Base-by-base conservation (phyloP, 2,888 invertebrate genomes). In the Stegophylla sp. region DNA sequence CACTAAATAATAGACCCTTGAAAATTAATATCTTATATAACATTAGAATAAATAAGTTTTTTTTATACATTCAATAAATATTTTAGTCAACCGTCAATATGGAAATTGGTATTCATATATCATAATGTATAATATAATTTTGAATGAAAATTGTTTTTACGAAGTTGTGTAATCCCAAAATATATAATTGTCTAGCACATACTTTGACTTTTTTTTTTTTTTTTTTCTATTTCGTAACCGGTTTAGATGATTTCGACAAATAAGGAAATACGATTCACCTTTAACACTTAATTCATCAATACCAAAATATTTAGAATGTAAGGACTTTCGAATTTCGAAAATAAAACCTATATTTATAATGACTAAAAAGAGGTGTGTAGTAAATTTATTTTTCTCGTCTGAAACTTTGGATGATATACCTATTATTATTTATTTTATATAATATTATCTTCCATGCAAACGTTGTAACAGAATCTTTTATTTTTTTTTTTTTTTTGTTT, bases 251-350 rank as follows among this genome's bases (percentile, higher is more conserved):
- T 63, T 74, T 63, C 48, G 61, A 63, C 48, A 63, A 74, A 63
- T 48, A 74, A 63, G 74, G 74, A 74, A 74, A 74, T 48, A 20
- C 20, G 48, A 63, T 74, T 48, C 63, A 48, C 63, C 63, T 56
- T 63, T 71, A 53, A 71, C 71, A 53, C 41, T 71, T 41, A n/a
- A 15, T 71, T 41, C 53, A 71, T 71, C 71, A 34, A 53, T 23
- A 56, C 5, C 17, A 17, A 59, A 72, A 26, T 23, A 23, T 59
- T 59, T 72, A 26, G 43, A n/a, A 5, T 17, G 59, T 26, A 7
- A 72, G 45, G 23, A 73, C 72, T 73, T 73, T 73, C 72, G n/a
- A 59, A 73, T 61, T 45, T 73, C 45, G 26, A 59, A 43, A 26
- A 43, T 26, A 43, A 73, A 73, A 59, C 41, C 59, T 43, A 73